Percentiles rank a stretch among this genome's conserved stretches.
phyloP scores from a whole-genome alignment of 2,113 vertebrate genomes.

The Rynchops niger region DNA sequence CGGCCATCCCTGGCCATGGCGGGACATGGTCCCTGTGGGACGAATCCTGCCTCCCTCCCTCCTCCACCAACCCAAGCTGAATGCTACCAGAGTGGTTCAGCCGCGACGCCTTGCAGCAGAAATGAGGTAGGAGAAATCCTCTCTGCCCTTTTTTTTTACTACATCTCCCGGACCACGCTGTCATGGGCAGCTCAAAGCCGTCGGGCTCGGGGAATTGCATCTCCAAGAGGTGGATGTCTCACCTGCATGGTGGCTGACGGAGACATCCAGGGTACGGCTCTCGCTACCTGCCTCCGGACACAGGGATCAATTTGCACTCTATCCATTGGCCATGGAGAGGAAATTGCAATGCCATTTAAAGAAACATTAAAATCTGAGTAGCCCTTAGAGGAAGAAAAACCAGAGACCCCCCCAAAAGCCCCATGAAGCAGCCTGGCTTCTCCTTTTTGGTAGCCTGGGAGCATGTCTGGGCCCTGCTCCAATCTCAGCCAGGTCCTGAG shows the following conservation, averaged over 20 bases:
- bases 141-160: rapidly evolving
- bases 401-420: background rate
- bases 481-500: background rate
- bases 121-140: background rate
- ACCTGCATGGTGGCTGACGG: rapidly evolving
- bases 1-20: background rate
- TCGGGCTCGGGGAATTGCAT: rapidly evolving
- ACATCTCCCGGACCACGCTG: rapidly evolving
- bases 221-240: background rate
- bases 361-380: background rate
- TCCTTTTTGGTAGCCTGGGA: background rate
- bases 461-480: background rate
- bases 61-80: background rate
- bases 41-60: background rate
- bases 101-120: background rate
- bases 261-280: background rate
- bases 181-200: background rate
- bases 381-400: background rate
- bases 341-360: background rate
- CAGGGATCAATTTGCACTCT: background rate
- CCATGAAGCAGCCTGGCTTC: background rate
- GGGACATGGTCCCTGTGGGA: background rate
- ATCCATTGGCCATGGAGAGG: background rate
- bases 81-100: background rate
- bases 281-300: background rate